phyloP scores from a whole-genome alignment of 2,113 vertebrate genomes.

The Phylloscopus whistleri region DNA sequence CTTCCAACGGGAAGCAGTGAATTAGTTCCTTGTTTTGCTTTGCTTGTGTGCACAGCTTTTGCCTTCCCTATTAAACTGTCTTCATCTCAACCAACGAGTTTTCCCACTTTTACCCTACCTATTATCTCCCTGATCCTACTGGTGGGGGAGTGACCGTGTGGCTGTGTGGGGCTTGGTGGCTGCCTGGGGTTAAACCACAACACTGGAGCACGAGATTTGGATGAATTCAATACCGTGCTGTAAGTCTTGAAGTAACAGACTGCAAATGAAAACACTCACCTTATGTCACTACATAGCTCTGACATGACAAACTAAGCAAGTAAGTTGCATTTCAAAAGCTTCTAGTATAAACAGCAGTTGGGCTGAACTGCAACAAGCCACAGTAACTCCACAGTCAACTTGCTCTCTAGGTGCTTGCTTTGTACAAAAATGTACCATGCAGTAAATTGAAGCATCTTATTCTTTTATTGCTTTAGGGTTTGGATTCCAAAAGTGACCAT shows the following conservation, averaged over 20 bases:
- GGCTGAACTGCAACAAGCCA: neutral
- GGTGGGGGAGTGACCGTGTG: too few relatives aligned
- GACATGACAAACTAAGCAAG: neutral
- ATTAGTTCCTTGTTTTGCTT: neutral
- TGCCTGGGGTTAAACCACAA: neutral
- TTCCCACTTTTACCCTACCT: neutral
- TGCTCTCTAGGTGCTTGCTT: neutral
- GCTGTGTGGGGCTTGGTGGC: neutral
- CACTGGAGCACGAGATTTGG: neutral
- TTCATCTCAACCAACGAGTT: neutral
- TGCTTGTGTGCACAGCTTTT: neutral
- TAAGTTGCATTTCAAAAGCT: neutral
- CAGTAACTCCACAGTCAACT: neutral
- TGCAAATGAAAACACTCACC: neutral
- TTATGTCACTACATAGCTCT: neutral
- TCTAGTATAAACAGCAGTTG: neutral
- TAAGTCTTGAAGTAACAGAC: neutral
- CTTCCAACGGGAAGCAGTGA: neutral
- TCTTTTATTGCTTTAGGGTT: neutral
- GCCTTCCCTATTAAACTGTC: neutral
- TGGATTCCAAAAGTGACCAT: neutral
- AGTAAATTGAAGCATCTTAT: neutral
- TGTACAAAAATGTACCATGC: neutral
- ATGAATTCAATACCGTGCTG: neutral
- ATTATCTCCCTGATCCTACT: neutral